A percentile compares a stretch with the other conserved stretches of the same genome.
phyloP scores from a whole-genome alignment of 2,113 vertebrate genomes.

The Nesospiza acunhae region DNA sequence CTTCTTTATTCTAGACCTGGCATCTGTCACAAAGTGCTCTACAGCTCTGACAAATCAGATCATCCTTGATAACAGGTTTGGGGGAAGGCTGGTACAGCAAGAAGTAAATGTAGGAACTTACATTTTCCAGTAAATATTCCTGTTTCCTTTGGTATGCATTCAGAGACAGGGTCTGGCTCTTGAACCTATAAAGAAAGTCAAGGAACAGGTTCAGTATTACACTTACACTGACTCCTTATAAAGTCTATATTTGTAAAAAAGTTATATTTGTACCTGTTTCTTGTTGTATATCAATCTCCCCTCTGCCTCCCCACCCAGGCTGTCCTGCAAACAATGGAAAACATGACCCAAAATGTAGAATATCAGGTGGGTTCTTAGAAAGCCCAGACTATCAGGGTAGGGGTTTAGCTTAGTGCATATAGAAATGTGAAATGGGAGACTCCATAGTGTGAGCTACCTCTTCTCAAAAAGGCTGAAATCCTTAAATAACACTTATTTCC shows the following conservation, averaged over 20 bases:
- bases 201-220: neutral
- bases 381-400: neutral
- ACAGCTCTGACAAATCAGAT: neutral
- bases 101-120: constrained; percentile 69
- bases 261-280: neutral
- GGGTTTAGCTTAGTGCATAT: neutral
- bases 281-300: neutral
- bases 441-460: neutral
- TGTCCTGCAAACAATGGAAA: neutral
- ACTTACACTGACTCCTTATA: neutral
- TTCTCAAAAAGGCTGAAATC: neutral
- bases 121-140: constrained; percentile 88
- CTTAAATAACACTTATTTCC: neutral
- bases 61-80: neutral
- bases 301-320: neutral
- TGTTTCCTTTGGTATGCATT: constrained; percentile 69
- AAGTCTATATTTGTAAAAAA: neutral
- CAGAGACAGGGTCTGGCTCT: constrained; percentile 35
- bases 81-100: neutral
- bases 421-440: neutral
- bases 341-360: neutral
- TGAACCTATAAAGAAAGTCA: constrained; percentile 60
- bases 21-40: neutral
- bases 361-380: neutral
- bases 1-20: neutral